Evolutionary conservation across 2,888 invertebrate species (phyloP).

Genomic region (Corythucha ciliata): DNA sequence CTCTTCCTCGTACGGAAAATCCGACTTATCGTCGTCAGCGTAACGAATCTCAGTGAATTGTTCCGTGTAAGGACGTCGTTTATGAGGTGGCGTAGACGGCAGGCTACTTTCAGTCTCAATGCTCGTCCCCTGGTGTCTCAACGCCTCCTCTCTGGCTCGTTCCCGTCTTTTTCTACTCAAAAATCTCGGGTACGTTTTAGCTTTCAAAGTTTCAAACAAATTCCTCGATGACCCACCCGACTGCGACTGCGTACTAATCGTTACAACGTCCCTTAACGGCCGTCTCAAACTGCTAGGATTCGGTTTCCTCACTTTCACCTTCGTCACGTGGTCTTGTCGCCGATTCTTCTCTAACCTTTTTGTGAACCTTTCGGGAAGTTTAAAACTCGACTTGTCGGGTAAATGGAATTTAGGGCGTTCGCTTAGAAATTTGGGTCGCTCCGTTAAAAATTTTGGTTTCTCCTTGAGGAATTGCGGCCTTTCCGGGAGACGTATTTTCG

Average conservation of each 20-base stretch:
- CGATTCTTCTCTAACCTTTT: slow-evolving; percentile 42
- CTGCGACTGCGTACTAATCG: slow-evolving; percentile 24
- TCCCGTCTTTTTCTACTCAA: slow-evolving; percentile 42
- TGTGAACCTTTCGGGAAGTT: slow-evolving; percentile 44
- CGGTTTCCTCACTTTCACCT: slow-evolving; percentile 36
- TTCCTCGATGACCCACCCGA: slow-evolving; percentile 46
- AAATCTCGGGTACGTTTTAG: slow-evolving; percentile 68
- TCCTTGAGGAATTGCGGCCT: slow-evolving; percentile 28
- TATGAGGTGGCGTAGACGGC: slow-evolving; percentile 36
- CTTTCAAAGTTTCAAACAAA: slow-evolving; percentile 56
- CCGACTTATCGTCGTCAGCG: slow-evolving; percentile 36
- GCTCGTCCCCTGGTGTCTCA: slow-evolving; percentile 42
- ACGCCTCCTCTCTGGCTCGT: slow-evolving; percentile 40
- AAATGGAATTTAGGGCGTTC: slow-evolving; percentile 25
- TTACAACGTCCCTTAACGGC: slow-evolving; percentile 42
- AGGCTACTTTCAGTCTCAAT: slow-evolving; percentile 40
- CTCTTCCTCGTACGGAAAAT: slow-evolving; percentile 16
- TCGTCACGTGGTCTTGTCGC: slow-evolving; percentile 23
- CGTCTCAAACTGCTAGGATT: slow-evolving; percentile 32
- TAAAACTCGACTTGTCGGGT: slow-evolving; percentile 41
- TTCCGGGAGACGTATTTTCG: slow-evolving; percentile 41
- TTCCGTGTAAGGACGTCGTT: slow-evolving; percentile 44
- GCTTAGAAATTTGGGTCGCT: slow-evolving; percentile 24
- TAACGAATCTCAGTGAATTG: slow-evolving; percentile 40
- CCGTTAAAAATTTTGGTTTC: slow-evolving; percentile 25